phyloP scores from a whole-genome alignment of 1,140 invertebrate genomes.

The Pomacea maculata region DNA sequence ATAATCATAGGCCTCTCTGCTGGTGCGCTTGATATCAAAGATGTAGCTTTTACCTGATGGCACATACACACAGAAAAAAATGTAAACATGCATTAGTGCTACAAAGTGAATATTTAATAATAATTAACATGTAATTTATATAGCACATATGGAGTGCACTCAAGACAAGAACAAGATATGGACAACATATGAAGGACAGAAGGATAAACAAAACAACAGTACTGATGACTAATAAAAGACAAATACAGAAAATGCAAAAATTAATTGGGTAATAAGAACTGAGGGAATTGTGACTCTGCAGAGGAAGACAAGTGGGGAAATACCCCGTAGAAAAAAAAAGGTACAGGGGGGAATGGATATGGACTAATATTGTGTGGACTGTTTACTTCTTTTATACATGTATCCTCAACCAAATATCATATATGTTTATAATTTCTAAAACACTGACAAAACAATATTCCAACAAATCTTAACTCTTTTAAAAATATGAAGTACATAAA shows the following conservation, averaged over 20 bases:
- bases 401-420: background rate
- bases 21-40: slow-evolving; percentile 87
- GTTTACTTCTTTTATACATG: background rate
- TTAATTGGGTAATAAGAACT: no score
- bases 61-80: background rate
- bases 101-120: background rate
- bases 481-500: background rate
- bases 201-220: background rate
- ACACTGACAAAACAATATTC: no score
- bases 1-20: slow-evolving; percentile 87
- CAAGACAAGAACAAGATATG: background rate
- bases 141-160: no score
- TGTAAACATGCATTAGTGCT: background rate
- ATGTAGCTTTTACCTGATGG: slow-evolving; percentile 80
- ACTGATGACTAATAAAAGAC: background rate
- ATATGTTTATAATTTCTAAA: no score
- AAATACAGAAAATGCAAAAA: no score
- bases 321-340: no score
- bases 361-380: no score
- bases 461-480: background rate
- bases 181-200: background rate
- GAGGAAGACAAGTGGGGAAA: background rate
- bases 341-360: no score
- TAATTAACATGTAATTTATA: no score
- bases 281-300: no score